These are phyloP conservation scores for Pheosia gnoma DNA, from an alignment of 2,888 invertebrate genomes.

Conservation along the genomic window DNA sequence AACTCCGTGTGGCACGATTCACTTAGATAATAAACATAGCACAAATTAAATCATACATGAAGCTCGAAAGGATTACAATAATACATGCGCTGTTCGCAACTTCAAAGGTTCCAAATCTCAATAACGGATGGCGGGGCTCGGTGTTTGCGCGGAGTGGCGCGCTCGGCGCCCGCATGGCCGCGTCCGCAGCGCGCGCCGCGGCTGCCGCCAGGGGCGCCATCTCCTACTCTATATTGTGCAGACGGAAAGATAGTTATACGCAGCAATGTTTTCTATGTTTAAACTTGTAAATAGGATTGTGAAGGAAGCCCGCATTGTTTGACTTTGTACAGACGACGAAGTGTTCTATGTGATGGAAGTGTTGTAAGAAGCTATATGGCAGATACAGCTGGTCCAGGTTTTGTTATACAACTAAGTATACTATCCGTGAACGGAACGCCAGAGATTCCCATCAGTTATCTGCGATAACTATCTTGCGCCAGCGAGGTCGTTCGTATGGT, in stretches of 20 bases:
- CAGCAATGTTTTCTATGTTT: not conserved
- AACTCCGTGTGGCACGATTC: no score
- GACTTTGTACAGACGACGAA: not conserved
- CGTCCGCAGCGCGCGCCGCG: constrained; percentile 56
- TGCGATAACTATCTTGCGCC: no score
- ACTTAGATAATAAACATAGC: no score
- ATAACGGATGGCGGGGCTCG: constrained; percentile 17
- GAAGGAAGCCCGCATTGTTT: not conserved
- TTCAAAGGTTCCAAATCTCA: constrained; percentile 37
- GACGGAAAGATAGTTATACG: constrained; percentile 10
- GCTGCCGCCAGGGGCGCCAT: constrained; percentile 29
- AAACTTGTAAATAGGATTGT: not conserved
- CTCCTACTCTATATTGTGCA: constrained; percentile 32
- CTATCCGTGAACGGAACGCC: no score
- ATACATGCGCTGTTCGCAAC: constrained; percentile 18
- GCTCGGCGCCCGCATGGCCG: constrained; percentile 55
- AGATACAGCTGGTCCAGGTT: no score
- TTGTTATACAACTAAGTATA: no score
- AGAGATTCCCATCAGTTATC: no score
- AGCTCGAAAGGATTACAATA: constrained; percentile 5
- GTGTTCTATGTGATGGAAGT: no score
- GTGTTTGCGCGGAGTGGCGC: not conserved
- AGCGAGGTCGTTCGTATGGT: no score
- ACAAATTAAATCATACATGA: not conserved
- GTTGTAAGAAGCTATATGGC: no score